Conservation (phyloP, 2,888 invertebrate species). For the Ichneumoninae sp. region DNA sequence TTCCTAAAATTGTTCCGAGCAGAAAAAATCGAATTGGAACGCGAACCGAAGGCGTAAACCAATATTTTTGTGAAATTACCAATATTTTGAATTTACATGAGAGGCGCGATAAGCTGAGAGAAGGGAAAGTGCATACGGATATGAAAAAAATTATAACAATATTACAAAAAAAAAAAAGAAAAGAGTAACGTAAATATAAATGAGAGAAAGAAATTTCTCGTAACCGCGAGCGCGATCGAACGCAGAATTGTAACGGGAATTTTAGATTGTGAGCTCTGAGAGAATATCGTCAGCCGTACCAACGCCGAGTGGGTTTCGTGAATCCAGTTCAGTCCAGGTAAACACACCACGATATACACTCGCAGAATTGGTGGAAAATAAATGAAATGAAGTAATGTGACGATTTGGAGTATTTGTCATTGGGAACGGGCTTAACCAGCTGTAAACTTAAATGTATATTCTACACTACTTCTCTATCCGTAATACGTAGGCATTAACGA, state of each 20-base stretch:
- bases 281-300: constrained; percentile 4
- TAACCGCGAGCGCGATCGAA: too few species aligned
- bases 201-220: not conserved
- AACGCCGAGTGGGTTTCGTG: constrained; percentile 23
- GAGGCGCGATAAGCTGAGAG: not conserved
- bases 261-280: not conserved
- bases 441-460: constrained; percentile 25
- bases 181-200: not conserved
- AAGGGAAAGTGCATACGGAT: not conserved
- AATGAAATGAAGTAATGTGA: constrained; percentile 1
- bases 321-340: constrained; percentile 39
- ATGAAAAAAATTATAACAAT: not conserved
- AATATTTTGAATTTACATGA: not conserved
- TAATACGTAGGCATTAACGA: constrained; percentile 23
- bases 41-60: not conserved
- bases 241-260: not conserved
- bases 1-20: not conserved
- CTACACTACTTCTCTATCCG: constrained; percentile 5
- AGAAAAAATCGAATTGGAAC: not conserved
- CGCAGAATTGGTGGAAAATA: constrained; percentile 15
- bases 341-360: constrained; percentile 29
- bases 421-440: constrained; percentile 38
- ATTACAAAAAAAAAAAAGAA: not conserved
- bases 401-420: constrained; percentile 22
- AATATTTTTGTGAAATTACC: not conserved